These are phyloP conservation scores for Cephus runcator DNA, from an alignment of 2,888 invertebrate genomes.

Conservation along the genomic window DNA sequence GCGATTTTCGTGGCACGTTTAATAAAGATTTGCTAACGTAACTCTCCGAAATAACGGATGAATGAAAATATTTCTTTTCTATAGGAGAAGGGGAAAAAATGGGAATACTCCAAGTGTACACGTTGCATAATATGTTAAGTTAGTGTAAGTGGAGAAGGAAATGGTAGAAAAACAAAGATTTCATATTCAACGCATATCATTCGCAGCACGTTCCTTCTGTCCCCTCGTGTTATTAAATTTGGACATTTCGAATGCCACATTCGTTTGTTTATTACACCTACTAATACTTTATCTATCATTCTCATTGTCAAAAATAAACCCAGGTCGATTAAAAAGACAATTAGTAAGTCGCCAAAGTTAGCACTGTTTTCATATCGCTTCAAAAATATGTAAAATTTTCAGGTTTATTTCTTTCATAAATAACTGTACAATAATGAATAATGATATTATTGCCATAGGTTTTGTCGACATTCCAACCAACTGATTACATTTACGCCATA, in stretches of 20 bases:
- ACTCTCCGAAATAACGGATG: neutral
- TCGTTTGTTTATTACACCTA: neutral
- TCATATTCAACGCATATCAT: neutral
- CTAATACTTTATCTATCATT: neutral
- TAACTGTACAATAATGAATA: neutral
- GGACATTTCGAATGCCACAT: neutral
- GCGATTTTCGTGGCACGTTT: neutral
- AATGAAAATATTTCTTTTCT: neutral
- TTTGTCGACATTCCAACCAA: neutral
- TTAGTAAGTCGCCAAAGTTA: neutral
- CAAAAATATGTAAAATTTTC: neutral
- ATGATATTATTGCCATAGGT: neutral
- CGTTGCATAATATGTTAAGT: neutral
- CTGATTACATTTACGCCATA: neutral
- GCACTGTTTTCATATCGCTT: neutral
- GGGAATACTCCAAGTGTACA: neutral
- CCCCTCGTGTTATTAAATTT: neutral
- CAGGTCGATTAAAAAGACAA: neutral
- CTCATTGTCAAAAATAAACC: neutral
- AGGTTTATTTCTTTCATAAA: neutral
- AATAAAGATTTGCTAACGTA: neutral
- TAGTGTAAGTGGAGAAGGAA: neutral
- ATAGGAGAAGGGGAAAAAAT: neutral
- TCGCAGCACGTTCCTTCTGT: neutral
- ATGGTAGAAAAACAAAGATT: neutral